Conservation (phyloP, 1,140 invertebrate genomes). For the Gonatopus flavifemur region DNA sequence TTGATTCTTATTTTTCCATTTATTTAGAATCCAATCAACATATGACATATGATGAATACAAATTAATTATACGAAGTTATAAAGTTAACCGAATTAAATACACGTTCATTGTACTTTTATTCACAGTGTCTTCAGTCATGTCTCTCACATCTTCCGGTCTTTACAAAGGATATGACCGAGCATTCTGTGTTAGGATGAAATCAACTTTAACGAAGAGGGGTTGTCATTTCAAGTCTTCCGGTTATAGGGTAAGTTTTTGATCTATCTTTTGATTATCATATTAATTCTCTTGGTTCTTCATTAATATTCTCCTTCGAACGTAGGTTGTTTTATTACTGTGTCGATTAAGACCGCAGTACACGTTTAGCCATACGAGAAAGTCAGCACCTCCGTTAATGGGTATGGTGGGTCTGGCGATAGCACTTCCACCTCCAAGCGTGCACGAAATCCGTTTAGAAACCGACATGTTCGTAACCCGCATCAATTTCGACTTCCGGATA, state of each 20-base stretch:
- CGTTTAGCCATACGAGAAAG: slow-evolving; percentile 85
- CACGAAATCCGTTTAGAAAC: slow-evolving; percentile 94
- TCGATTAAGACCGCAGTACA: slow-evolving; percentile 86
- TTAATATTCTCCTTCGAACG: slow-evolving; percentile 1
- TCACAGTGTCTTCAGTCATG: slow-evolving; percentile 86
- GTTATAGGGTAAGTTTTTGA: slow-evolving; percentile 85
- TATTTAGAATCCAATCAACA: too few relatives aligned
- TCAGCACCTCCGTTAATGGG: slow-evolving; percentile 81
- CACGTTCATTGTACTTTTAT: too few relatives aligned
- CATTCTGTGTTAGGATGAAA: slow-evolving; percentile 97
- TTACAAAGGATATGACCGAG: slow-evolving; percentile 85
- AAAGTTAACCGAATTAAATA: too few relatives aligned
- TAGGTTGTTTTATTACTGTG: slow-evolving; percentile 92
- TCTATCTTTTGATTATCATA: neutral
- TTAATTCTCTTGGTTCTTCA: neutral
- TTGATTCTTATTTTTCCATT: too few relatives aligned
- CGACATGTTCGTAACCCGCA: slow-evolving; percentile 95
- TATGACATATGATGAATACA: too few relatives aligned
- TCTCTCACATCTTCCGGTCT: slow-evolving; percentile 68
- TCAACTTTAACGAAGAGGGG: slow-evolving; percentile 96
- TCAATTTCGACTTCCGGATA: slow-evolving; percentile 94
- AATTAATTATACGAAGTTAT: too few relatives aligned
- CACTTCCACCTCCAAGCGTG: slow-evolving; percentile 91
- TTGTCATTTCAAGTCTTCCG: slow-evolving; percentile 97
- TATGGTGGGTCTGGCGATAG: slow-evolving; percentile 92